Evolutionary conservation across 2,113 vertebrate species (phyloP), one percentile per base, ranked within the genome.

Genomic region (Rhinoderma darwinii): DNA sequence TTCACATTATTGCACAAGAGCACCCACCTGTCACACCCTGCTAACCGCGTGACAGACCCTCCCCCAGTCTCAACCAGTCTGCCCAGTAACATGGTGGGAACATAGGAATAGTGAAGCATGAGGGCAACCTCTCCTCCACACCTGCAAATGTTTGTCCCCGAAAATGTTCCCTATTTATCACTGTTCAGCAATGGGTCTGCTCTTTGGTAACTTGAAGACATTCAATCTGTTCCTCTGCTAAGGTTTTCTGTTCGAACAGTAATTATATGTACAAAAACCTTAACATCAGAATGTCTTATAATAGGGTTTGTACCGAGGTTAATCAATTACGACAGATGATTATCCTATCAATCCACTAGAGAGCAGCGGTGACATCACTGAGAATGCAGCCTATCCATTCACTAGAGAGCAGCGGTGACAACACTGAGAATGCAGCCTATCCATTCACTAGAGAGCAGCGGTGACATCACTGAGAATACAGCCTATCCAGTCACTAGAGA

Each of bases 1-100:
- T 83, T 47, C 81, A 83, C 66, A 72, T 68, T 51, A 73, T 83
- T 83, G 82, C 70, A 68, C 68, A 83, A 83, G 44, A 83, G 10
- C 44, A 32, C 9, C 35, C 37, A 20, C 59, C 10, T 51, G 82
- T 83, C 79, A 83, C 66, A 37, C 43, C 63, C 82, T 83, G 32
- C 3, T 41, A 25, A 59, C 18, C 37, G 20, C 51, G 22, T 27
- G 1, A 25, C 15, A 39, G 56, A 9, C 51, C 56, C 59, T 41
- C 37, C 59, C 61, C 39, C 61, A 68, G 6, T 32, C n/a, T 54
- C 56, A 82, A 44, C 80, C 80, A 68, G 80, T 82, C 43, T 50
- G 20, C 12, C 59, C 61, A 70, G 35, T 63, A 14, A 82, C 35
- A n/a, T 76, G 43, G 39, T 74, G 72, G n/a, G 39, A 44, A 18